Evolutionary conservation across 1,140 invertebrate species (phyloP).

Genomic region (Drosophila azteca): DNA sequence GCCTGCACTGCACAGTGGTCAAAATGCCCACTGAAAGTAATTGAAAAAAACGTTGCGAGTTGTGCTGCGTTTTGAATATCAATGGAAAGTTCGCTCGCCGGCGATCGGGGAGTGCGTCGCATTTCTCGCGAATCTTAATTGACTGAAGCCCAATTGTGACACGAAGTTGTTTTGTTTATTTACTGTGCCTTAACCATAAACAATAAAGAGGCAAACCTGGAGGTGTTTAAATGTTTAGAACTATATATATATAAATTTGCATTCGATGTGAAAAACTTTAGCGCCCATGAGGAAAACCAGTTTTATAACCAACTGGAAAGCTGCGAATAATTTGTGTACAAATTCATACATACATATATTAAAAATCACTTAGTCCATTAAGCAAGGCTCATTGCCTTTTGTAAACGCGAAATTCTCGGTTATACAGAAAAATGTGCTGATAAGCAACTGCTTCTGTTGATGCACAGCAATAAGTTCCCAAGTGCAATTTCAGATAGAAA

Average conservation of each 20-base stretch:
- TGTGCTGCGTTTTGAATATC: conserved; percentile 46
- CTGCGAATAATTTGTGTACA: background rate
- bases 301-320: background rate
- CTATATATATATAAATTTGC: background rate
- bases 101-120: background rate
- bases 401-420: background rate
- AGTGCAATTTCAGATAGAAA: conserved; percentile 7
- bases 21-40: conserved; percentile 24
- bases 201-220: conserved; percentile 6
- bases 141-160: conserved; percentile 23
- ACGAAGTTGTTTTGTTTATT: conserved; percentile 18
- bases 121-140: conserved; percentile 34
- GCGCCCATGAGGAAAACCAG: conserved; percentile 1
- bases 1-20: too few species aligned
- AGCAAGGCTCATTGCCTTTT: background rate
- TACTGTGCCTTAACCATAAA: conserved; percentile 10
- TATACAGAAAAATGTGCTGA: conserved; percentile 16
- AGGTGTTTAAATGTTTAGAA: conserved; percentile 12
- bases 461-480: conserved; percentile 3
- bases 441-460: conserved; percentile 47
- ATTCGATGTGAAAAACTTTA: too few species aligned
- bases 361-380: background rate
- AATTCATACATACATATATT: background rate
- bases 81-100: conserved; percentile 28
- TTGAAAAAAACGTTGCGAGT: conserved; percentile 17